phyloP scores from a whole-genome alignment of 2,113 vertebrate species.

The Sprattus sprattus region DNA sequence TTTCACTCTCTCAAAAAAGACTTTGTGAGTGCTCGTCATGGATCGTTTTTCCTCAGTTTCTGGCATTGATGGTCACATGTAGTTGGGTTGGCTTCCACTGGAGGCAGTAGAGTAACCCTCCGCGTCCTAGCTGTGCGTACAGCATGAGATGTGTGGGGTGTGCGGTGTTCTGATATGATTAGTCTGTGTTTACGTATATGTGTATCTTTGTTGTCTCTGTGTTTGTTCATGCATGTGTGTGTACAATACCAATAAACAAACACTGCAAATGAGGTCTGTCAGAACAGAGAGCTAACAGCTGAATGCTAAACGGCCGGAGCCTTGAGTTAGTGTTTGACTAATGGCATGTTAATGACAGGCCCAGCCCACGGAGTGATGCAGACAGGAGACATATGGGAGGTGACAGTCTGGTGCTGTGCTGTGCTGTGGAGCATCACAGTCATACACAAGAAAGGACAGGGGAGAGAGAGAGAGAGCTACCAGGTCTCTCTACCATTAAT shows the following conservation, averaged over 20 bases:
- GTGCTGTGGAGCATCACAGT: neutral
- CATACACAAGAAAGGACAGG: too few species aligned
- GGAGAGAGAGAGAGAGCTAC: too few species aligned
- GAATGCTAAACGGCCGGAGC: neutral
- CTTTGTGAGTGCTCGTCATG: neutral
- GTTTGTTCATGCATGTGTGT: neutral
- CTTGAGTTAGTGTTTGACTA: neutral
- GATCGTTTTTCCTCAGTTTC: neutral
- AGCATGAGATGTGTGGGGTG: too few species aligned
- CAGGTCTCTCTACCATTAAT: too few species aligned
- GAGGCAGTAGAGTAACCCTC: neutral
- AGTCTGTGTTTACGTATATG: too few species aligned
- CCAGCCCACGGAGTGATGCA: neutral
- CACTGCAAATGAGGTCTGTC: neutral
- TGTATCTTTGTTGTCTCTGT: neutral
- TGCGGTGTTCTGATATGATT: too few species aligned
- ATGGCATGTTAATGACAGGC: slow-evolving; percentile 31
- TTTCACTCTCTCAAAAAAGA: slow-evolving; percentile 1
- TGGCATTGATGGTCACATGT: neutral
- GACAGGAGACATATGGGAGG: slow-evolving; percentile 16
- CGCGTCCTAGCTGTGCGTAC: too few species aligned
- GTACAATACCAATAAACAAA: neutral
- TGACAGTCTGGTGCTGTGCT: slow-evolving; percentile 28
- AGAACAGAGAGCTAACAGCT: slow-evolving; percentile 7
- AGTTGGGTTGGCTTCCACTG: neutral